phyloP scores from a whole-genome alignment of 2,113 vertebrate species.

The Corvus moneduloides region DNA sequence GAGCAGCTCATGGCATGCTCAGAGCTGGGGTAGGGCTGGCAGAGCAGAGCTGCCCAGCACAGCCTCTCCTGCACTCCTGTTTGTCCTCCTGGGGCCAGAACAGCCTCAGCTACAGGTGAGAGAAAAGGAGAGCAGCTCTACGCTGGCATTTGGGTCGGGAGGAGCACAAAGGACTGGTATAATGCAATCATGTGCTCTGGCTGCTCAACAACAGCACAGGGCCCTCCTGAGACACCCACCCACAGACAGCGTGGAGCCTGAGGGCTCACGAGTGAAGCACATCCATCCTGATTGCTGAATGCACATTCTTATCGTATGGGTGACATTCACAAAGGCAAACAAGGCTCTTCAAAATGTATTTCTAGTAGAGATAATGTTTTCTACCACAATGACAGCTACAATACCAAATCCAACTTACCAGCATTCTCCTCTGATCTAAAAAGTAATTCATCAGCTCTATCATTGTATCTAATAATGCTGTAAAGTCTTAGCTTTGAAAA shows the following conservation, averaged over 20 bases:
- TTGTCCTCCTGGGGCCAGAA: neutral
- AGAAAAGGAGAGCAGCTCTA: neutral
- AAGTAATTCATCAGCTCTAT: conserved; percentile 14
- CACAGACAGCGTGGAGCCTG: neutral
- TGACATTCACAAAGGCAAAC: neutral
- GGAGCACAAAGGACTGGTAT: neutral
- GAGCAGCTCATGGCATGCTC: neutral
- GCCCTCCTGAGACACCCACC: neutral
- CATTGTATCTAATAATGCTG: neutral
- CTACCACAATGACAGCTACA: neutral
- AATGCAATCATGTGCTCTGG: neutral
- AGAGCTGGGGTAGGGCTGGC: fast-evolving
- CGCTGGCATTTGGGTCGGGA: neutral
- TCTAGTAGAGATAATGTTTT: conserved; percentile 1
- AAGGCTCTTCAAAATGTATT: neutral
- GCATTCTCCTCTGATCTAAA: conserved; percentile 1
- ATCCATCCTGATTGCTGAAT: neutral
- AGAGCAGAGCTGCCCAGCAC: neutral
- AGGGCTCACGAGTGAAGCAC: neutral
- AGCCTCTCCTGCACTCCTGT: neutral
- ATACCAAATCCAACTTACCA: neutral
- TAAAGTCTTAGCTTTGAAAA: conserved; percentile 8
- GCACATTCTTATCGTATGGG: neutral
- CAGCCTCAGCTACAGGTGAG: neutral
- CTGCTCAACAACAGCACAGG: neutral